A percentile compares a stretch with the other conserved stretches of the same genome.
Conservation (phyloP, 2,113 vertebrate genomes). For the Hippocampus zosterae region DNA sequence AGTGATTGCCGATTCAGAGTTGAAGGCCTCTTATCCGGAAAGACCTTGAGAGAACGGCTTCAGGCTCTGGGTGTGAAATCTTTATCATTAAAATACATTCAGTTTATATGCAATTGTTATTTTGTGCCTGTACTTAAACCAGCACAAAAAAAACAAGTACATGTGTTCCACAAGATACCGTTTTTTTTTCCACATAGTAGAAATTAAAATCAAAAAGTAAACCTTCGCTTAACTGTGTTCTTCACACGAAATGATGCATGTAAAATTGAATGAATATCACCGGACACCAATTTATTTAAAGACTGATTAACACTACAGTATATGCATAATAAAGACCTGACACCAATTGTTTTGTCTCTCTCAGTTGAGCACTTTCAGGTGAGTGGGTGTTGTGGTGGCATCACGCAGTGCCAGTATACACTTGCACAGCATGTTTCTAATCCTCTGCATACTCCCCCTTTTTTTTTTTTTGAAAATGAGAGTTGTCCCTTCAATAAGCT, state of each 20-base stretch:
- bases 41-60: constrained; percentile 30
- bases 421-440: constrained; percentile 33
- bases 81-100: constrained; percentile 14
- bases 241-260: not conserved
- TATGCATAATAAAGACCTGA: not conserved
- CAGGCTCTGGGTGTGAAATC: constrained; percentile 43
- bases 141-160: constrained; percentile 23
- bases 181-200: not conserved
- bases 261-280: not conserved
- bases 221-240: not conserved
- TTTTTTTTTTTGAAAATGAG: constrained; percentile 34
- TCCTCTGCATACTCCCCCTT: constrained; percentile 32
- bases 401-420: constrained; percentile 21
- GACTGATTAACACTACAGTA: not conserved
- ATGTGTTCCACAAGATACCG: not conserved
- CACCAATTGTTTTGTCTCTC: constrained; percentile 9
- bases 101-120: constrained; percentile 10
- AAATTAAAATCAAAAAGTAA: not conserved
- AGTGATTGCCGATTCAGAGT: constrained; percentile 32
- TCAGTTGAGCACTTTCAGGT: constrained; percentile 15
- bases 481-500: constrained; percentile 50
- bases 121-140: constrained; percentile 10
- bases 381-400: constrained; percentile 13
- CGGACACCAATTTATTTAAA: not conserved
- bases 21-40: constrained; percentile 38